Percentiles rank a stretch among this genome's conserved stretches.
These are phyloP conservation scores for Aporophyla lueneburgensis DNA, from an alignment of 2,888 invertebrate genomes.

Conservation along the genomic window DNA sequence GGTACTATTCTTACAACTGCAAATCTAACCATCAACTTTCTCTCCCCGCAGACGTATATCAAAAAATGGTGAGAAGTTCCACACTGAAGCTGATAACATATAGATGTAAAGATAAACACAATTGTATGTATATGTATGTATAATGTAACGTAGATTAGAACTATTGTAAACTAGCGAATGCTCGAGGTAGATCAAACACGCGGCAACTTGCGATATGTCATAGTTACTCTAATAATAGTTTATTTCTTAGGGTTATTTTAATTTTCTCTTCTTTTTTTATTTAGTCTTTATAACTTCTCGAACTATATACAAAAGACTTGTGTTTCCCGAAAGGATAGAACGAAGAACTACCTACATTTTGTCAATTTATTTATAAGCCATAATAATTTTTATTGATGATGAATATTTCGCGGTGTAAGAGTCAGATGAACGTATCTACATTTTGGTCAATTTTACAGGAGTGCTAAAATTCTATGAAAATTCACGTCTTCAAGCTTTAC, in stretches of 20 bases:
- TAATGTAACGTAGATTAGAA: constrained; percentile 77
- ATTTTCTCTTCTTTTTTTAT: constrained; percentile 1
- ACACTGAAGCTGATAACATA: constrained; percentile 72
- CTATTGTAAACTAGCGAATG: constrained; percentile 74
- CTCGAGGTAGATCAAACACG: constrained; percentile 71
- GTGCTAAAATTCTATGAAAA: too few relatives aligned
- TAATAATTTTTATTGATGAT: not conserved
- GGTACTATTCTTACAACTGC: not conserved
- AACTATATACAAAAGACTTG: not conserved
- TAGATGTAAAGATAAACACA: constrained; percentile 71
- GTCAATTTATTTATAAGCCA: not conserved
- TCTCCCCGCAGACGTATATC: constrained; percentile 52
- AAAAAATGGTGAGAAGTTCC: constrained; percentile 78
- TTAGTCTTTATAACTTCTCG: constrained; percentile 9
- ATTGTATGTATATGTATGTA: constrained; percentile 84
- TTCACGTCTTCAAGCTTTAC: too few relatives aligned
- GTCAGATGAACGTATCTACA: too few relatives aligned
- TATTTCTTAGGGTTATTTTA: constrained; percentile 8
- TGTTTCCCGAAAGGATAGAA: too few relatives aligned
- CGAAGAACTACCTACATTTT: not conserved
- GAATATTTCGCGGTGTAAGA: not conserved
- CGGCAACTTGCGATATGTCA: constrained; percentile 23
- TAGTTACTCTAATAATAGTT: not conserved
- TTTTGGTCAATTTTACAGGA: too few relatives aligned
- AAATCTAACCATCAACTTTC: constrained; percentile 18